phyloP scores from a whole-genome alignment of 2,888 invertebrate species.

The Tachina lurida region DNA sequence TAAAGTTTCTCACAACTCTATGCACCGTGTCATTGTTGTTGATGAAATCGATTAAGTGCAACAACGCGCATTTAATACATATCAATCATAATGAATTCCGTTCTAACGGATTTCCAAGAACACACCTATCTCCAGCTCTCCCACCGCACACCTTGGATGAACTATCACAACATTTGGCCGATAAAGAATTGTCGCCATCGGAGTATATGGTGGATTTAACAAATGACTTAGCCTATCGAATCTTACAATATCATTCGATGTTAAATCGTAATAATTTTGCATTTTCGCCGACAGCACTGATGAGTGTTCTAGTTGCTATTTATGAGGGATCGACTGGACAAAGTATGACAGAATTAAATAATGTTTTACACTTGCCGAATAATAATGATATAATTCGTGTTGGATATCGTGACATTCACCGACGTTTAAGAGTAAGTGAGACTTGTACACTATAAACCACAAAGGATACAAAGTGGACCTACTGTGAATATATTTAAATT shows the following conservation, averaged over 20 bases:
- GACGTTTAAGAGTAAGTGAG: constrained; percentile 88
- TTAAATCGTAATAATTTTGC: constrained; percentile 91
- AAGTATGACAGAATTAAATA: constrained; percentile 88
- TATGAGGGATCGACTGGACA: constrained; percentile 91
- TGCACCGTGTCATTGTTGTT: not conserved
- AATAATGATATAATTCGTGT: constrained; percentile 89
- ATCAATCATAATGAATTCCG: constrained; percentile 79
- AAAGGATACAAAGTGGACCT: no score
- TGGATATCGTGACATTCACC: constrained; percentile 92
- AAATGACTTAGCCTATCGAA: constrained; percentile 88
- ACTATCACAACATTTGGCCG: constrained; percentile 71
- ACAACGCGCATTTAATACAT: constrained; percentile 78
- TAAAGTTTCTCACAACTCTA: constrained; percentile 37
- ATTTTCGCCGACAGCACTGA: constrained; percentile 92
- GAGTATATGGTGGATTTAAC: constrained; percentile 91
- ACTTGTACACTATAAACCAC: no score
- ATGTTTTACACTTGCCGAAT: constrained; percentile 88
- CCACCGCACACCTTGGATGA: constrained; percentile 61
- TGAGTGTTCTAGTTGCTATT: constrained; percentile 90
- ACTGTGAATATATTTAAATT: no score
- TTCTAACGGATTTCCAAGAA: constrained; percentile 75
- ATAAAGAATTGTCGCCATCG: constrained; percentile 84
- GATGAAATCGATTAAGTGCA: constrained; percentile 34
- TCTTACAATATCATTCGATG: constrained; percentile 88
- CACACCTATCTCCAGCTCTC: constrained; percentile 73